Evolutionary conservation across 1,140 invertebrate genomes (phyloP).

Genomic region (Drosophila gunungcola): DNA sequence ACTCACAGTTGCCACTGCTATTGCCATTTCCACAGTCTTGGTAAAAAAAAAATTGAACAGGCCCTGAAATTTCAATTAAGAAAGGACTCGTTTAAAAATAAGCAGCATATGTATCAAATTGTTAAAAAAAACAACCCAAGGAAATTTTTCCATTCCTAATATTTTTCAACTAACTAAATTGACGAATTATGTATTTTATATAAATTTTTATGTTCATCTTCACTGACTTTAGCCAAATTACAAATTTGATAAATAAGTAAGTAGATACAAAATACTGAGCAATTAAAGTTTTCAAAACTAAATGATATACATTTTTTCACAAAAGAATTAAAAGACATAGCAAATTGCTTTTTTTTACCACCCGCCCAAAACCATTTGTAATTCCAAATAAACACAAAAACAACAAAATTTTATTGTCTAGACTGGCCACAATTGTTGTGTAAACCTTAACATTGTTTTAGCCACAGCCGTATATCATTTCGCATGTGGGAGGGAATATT

Average conservation of each 20-base stretch:
- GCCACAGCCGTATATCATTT: slow-evolving; percentile 60
- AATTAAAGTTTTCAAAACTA: no score
- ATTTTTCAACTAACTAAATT: no score
- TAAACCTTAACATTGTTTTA: slow-evolving; percentile 39
- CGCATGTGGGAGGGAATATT: slow-evolving; percentile 56
- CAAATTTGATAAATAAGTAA: no score
- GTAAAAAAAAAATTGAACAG: slow-evolving; percentile 13
- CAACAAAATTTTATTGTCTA: slow-evolving; percentile 39
- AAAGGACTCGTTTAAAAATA: not conserved
- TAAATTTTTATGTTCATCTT: no score
- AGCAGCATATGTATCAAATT: no score
- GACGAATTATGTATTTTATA: no score
- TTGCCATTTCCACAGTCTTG: slow-evolving; percentile 16
- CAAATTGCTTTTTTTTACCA: slow-evolving; percentile 1
- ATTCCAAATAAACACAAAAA: slow-evolving; percentile 28
- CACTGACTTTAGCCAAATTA: no score
- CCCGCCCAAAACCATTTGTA: not conserved
- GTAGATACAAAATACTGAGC: no score
- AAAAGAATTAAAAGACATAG: no score
- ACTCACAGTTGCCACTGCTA: slow-evolving; percentile 1
- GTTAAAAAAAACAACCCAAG: no score
- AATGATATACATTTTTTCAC: no score
- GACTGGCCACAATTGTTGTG: slow-evolving; percentile 43
- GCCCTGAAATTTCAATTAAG: slow-evolving; percentile 25
- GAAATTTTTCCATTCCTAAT: no score